These are phyloP conservation scores for Aix galericulata DNA, from an alignment of 2,113 vertebrate genomes.

Conservation along the genomic window DNA sequence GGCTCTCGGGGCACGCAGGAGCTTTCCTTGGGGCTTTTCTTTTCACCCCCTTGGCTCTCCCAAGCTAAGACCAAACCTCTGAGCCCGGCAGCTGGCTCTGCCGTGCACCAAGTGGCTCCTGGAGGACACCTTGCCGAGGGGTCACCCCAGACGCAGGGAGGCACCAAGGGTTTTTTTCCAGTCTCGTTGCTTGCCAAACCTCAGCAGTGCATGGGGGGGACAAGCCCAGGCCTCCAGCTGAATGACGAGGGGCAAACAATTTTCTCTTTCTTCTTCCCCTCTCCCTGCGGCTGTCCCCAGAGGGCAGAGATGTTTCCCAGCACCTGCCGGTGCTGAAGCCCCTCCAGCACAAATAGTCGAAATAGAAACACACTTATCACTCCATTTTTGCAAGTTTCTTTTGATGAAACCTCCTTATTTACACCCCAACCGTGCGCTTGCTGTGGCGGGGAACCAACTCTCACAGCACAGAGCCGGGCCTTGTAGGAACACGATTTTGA, in stretches of 20 bases:
- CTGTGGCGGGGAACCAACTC: no score
- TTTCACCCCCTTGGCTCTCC: neutral
- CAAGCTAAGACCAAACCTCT: neutral
- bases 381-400: neutral
- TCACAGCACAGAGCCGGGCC: no score
- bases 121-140: neutral
- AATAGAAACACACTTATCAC: accelerated
- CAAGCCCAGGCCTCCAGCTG: neutral
- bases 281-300: accelerated
- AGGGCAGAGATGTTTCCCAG: neutral
- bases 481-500: no score
- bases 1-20: no score
- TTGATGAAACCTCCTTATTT: neutral
- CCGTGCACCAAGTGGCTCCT: no score
- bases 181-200: accelerated
- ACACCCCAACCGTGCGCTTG: neutral
- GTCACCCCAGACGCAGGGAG: accelerated
- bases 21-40: no score
- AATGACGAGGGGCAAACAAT: neutral
- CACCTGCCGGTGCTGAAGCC: neutral
- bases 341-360: neutral
- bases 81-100: no score
- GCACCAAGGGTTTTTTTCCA: neutral
- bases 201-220: neutral
- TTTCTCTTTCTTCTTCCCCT: neutral